phyloP scores from a whole-genome alignment of 1,140 invertebrate genomes.

The Philotrypesis tridentata region DNA sequence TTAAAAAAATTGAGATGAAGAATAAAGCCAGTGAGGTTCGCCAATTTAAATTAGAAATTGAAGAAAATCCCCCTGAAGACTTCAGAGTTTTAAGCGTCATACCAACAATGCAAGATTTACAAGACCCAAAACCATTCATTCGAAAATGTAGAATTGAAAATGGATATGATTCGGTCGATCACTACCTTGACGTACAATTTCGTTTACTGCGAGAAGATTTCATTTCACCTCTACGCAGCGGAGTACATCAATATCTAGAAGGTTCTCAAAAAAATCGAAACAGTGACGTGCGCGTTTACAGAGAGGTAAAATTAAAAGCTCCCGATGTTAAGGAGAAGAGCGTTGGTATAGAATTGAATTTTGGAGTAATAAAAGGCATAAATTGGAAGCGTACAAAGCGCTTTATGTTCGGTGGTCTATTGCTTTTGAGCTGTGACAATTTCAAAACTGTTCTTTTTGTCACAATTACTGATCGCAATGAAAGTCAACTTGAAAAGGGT shows the following conservation, averaged over 20 bases:
- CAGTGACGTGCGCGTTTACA: slow-evolving; percentile 13
- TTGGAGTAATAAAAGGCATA: not conserved
- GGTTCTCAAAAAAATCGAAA: slow-evolving; percentile 40
- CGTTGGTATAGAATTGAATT: not conserved
- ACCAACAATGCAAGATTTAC: slow-evolving; percentile 20
- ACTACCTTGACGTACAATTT: slow-evolving; percentile 88
- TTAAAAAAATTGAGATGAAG: not conserved
- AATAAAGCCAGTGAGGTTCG: not conserved
- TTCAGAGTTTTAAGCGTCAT: slow-evolving; percentile 5
- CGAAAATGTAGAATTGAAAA: slow-evolving; percentile 78
- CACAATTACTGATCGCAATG: not conserved
- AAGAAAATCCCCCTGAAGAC: slow-evolving; percentile 9
- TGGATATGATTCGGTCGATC: slow-evolving; percentile 76
- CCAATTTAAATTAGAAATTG: not conserved
- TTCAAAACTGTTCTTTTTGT: slow-evolving; percentile 7
- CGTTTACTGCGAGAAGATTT: slow-evolving; percentile 85
- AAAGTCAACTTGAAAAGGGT: not conserved
- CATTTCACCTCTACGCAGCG: slow-evolving; percentile 75
- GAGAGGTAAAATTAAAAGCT: not conserved
- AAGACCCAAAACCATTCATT: slow-evolving; percentile 54
- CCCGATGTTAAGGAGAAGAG: not conserved
- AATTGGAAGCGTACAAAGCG: slow-evolving; percentile 17
- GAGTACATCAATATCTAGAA: slow-evolving; percentile 69
- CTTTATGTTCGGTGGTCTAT: slow-evolving; percentile 1
- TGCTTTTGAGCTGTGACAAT: slow-evolving; percentile 18